phyloP scores from a whole-genome alignment of 2,113 vertebrate genomes.

The Pithys albifrons region DNA sequence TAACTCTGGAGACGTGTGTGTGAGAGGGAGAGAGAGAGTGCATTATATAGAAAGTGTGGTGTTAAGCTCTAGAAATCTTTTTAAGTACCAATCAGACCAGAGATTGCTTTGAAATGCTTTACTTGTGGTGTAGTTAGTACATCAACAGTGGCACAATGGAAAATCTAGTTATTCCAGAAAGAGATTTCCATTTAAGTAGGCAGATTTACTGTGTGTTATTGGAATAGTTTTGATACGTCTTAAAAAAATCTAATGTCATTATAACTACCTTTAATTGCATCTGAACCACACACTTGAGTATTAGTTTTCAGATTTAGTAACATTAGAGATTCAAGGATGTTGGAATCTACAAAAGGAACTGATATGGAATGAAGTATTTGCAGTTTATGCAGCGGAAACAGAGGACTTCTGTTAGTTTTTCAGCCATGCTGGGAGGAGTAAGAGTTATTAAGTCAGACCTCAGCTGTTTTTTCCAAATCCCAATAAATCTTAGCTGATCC shows the following conservation, averaged over 20 bases:
- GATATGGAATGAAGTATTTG: not conserved
- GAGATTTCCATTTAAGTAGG: not conserved
- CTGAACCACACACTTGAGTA: not conserved
- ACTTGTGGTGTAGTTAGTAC: not conserved
- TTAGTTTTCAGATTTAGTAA: not conserved
- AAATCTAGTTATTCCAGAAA: not conserved
- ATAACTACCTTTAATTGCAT: not conserved
- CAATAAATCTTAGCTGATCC: not conserved
- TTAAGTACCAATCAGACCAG: not conserved
- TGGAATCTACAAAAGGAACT: not conserved
- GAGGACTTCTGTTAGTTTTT: not conserved
- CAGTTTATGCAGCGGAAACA: not conserved
- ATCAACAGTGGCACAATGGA: not conserved
- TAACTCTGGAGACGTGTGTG: not conserved
- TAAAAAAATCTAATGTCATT: not conserved
- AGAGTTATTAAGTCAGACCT: not conserved
- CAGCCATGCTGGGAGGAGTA: not conserved
- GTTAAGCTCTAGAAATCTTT: not conserved
- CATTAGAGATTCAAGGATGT: not conserved
- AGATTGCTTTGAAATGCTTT: not conserved
- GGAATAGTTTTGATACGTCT: not conserved
- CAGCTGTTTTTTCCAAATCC: slow-evolving; percentile 10
- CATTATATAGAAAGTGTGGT: not conserved
- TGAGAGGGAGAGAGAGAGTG: not conserved
- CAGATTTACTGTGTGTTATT: not conserved